A percentile compares a stretch with the other conserved stretches of the same genome.
Evolutionary conservation across 2,797 vertebrate genomes (phyloP).

Genomic region (Anableps anableps): DNA sequence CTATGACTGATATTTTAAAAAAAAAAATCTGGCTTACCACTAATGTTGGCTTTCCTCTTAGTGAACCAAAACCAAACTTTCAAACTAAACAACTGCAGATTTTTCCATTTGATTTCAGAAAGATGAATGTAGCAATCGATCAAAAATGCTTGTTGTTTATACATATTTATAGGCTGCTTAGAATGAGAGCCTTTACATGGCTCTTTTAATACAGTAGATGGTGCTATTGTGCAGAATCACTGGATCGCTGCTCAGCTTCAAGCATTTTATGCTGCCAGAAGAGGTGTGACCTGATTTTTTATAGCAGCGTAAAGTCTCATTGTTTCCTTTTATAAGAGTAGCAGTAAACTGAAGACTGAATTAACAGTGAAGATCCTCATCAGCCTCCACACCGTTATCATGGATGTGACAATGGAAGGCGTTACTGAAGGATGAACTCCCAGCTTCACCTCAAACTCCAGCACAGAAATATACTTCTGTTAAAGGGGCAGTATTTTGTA

Average conservation of each 20-base stretch:
- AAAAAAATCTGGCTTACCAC: not conserved
- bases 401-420: not conserved
- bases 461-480: conserved; percentile 4
- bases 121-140: not conserved
- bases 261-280: not conserved
- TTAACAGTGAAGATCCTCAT: no score
- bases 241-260: not conserved
- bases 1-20: not conserved
- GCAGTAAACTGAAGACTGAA: not conserved
- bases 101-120: not conserved
- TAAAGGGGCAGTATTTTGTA: no score
- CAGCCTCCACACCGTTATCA: not conserved
- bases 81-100: not conserved
- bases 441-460: conserved; percentile 21
- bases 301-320: not conserved
- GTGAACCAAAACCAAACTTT: not conserved
- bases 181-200: not conserved
- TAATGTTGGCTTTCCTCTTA: not conserved
- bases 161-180: not conserved
- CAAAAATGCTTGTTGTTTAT: not conserved
- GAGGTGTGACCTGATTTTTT: not conserved
- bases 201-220: not conserved
- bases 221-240: not conserved
- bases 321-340: not conserved
- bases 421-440: conserved; percentile 12